phyloP scores from a whole-genome alignment of 2,888 invertebrate species.

The Ganaspis brasiliensis region DNA sequence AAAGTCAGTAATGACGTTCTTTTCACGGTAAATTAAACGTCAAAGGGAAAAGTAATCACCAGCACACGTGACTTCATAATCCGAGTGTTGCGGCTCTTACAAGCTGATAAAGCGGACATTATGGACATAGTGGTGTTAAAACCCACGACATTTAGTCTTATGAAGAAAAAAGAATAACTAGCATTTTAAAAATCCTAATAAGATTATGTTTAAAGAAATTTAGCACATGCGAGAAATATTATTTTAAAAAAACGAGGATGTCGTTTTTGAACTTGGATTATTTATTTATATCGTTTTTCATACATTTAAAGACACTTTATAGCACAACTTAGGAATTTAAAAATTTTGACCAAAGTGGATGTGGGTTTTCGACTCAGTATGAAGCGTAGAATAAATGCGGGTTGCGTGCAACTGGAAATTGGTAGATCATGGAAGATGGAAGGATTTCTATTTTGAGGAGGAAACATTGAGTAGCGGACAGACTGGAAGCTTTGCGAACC shows the following conservation, averaged over 20 bases:
- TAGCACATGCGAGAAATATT: too few species aligned
- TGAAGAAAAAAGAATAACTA: background rate
- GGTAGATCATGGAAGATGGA: background rate
- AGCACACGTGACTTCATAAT: constrained; percentile 59
- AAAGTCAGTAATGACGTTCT: constrained; percentile 59
- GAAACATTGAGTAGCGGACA: constrained; percentile 41
- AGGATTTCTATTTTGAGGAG: constrained; percentile 26
- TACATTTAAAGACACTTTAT: too few species aligned
- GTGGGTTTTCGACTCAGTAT: background rate
- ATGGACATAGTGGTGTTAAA: constrained; percentile 66
- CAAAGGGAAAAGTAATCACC: constrained; percentile 57
- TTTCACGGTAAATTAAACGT: constrained; percentile 68
- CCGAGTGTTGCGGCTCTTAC: constrained; percentile 65
- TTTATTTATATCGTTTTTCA: too few species aligned
- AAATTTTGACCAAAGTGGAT: too few species aligned
- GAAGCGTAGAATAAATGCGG: background rate
- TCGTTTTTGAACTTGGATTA: too few species aligned
- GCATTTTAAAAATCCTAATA: background rate
- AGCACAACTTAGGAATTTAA: too few species aligned
- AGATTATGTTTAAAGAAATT: too few species aligned
- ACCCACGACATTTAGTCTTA: constrained; percentile 42
- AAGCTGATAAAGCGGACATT: constrained; percentile 69
- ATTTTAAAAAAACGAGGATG: too few species aligned
- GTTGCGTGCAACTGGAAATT: constrained; percentile 6
- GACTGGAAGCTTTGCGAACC: constrained; percentile 70